Evolutionary conservation across 2,113 vertebrate species (phyloP), one percentile per base, ranked within the genome.

Genomic region (Microcebus tavaratra): DNA sequence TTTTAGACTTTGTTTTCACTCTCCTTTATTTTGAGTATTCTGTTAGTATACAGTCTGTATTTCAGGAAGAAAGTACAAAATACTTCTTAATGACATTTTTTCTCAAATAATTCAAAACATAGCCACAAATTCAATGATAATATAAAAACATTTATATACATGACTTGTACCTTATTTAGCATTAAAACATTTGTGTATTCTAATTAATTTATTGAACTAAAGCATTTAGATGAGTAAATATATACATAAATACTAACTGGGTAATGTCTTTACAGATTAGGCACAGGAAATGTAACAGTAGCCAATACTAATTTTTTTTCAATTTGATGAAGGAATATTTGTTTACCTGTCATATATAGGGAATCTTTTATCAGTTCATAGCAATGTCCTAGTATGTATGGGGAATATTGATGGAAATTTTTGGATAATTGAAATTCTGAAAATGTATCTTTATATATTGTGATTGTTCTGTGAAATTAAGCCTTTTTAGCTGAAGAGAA

Each of bases 51-150:
- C 23, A 70, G 63, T 81, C 5, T 63, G 1, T 68, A 84, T 97
- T 92, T 93, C 42, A 83, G 79, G 87, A 29, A 89, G 7, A 83
- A 12, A 8, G 9, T 4, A 61, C 55, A 87, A 57, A 80, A n/a
- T 78, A 42, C 11, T 90, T 90, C 25, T 85, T 95, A 63, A 88
- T 61, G 61, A 76, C 23, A 42, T 84, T 50, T 91, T 53, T 72
- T 78, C 27, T 82, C 55, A 96, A 93, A 82, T 53, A 95, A 93
- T 70, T 65, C 21, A 86, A 70, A n/a, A 7, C 36, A 72, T 84
- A 67, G 73, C 8, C 31, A 88, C 10, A 92, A 90, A 57, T 82
- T 31, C 48, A 70, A 42, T 92, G 23, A 3, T 42, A 82, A 57
- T n/a, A 95, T n/a, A 89, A 92, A 91, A 87, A 34, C 5, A 34